A percentile compares a stretch with the other conserved stretches of the same genome.
Evolutionary conservation across 2,113 vertebrate genomes (phyloP).

Genomic region (Noturus placidus): DNA sequence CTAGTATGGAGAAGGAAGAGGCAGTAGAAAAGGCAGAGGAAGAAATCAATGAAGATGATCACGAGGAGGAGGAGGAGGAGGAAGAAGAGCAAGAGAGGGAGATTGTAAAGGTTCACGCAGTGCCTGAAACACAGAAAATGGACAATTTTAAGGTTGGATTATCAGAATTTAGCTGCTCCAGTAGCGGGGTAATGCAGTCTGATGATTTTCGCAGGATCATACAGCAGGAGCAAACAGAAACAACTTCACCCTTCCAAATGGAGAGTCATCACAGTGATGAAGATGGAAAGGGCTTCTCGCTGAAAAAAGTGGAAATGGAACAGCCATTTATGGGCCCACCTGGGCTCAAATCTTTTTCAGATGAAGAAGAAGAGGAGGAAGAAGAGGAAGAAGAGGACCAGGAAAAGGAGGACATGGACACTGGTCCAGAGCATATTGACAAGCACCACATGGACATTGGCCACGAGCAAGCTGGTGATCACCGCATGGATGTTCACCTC

Average conservation of each 20-base stretch:
- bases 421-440: constrained; percentile 67
- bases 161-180: constrained; percentile 54
- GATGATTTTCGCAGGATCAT: constrained; percentile 67
- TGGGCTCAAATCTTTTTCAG: constrained; percentile 72
- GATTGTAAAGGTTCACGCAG: constrained; percentile 59
- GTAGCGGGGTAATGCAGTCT: constrained; percentile 66
- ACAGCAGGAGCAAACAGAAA: constrained; percentile 64
- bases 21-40: constrained; percentile 77
- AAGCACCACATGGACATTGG: constrained; percentile 70
- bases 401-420: constrained; percentile 67
- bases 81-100: constrained; percentile 64
- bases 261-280: constrained; percentile 54
- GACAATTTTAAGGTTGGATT: constrained; percentile 62
- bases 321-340: constrained; percentile 70
- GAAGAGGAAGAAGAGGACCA: constrained; percentile 65
- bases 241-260: constrained; percentile 5
- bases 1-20: constrained; percentile 64
- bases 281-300: constrained; percentile 64
- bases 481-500: constrained; percentile 47
- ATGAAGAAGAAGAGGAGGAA: constrained; percentile 65
- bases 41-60: constrained; percentile 73
- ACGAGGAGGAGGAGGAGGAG: constrained; percentile 65
- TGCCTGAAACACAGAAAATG: constrained; percentile 53
- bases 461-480: constrained; percentile 65
- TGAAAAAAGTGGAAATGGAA: constrained; percentile 68